Base-by-base conservation (phyloP, 2,113 vertebrate genomes). In the Cygnus buccinator region DNA sequence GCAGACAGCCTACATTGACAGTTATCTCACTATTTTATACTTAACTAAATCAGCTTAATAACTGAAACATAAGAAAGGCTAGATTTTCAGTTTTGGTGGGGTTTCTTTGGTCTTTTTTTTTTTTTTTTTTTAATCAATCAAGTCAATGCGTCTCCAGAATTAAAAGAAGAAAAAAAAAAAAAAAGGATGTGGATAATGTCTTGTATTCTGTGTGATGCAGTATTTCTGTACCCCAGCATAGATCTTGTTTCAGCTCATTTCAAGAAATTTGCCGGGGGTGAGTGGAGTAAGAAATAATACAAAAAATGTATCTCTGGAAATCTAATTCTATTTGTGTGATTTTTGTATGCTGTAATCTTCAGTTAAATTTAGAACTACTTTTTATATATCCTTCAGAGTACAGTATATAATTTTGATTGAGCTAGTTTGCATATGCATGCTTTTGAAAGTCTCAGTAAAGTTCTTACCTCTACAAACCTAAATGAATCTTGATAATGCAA, bases 301-400 rank as follows among this genome's bases (percentile, higher is more conserved):
- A 79, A 80, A 93, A 91, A 90, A 93, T 37, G 12, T 37, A 52
- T 92, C n/a, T 81, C 81, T 93, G 66, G 77, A 94, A 91, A 72
- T 94, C 71, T 50, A 75, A 84, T 91, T 93, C 78, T 79, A 15
- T 41, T 70, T 19, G 48, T 43, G 31, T 85, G 81, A 93, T 37
- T 91, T 93, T 61, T 62, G 22, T 59, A 29, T 80, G 29, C 68
- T 87, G 41, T 62, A 74, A 46, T 81, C 59, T 83, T 72, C 59
- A 80, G 37, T 85, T 93, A 83, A 73, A 67, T 82, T 76, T 91
- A 80, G 61, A 91, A 76, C 39, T 35, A 13, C 6, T 9, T 89
- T 92, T 89, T 83, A 4, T 62, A 10, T 58, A 43, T 89, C 82
- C 77, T 92, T 82, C 7, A 41, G 33, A 11, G 18, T 91, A 48